A percentile compares a stretch with the other conserved stretches of the same genome.
Conservation (phyloP, 2,888 invertebrate species). For the Parasteatoda lunata region DNA sequence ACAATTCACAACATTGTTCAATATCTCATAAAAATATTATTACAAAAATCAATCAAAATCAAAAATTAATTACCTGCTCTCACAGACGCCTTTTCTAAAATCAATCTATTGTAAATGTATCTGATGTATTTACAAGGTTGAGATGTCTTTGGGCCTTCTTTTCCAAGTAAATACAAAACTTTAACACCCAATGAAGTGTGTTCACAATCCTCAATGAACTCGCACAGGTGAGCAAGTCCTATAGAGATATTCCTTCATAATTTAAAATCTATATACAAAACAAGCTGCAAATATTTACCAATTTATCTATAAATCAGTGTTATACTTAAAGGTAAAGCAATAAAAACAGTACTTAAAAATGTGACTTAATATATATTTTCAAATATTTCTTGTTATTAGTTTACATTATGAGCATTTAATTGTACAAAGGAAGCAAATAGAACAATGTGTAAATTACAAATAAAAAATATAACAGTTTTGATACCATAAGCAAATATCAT, state of each 20-base stretch:
- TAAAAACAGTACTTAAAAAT: no score
- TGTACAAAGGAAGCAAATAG: no score
- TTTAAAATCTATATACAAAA: no score
- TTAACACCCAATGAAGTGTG: conserved; percentile 96
- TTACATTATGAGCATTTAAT: no score
- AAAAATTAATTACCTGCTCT: conserved; percentile 79
- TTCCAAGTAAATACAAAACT: conserved; percentile 94
- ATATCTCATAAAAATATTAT: neutral
- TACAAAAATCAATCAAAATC: neutral
- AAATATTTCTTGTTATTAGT: no score
- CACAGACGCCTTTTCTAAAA: conserved; percentile 95
- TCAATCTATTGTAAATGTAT: conserved; percentile 84
- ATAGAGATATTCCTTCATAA: neutral
- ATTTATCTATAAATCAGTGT: no score
- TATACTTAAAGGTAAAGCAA: no score
- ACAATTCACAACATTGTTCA: neutral
- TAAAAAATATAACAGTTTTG: no score
- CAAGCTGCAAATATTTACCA: no score
- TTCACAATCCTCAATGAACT: conserved; percentile 99
- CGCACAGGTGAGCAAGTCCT: conserved; percentile 94
- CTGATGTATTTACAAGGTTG: conserved; percentile 87
- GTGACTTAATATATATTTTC: no score
- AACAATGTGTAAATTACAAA: no score
- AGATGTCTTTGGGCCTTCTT: conserved; percentile 96
- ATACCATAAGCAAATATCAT: no score